Base-by-base conservation (phyloP, 2,797 vertebrate species). In the Eutrigla gurnardus region DNA sequence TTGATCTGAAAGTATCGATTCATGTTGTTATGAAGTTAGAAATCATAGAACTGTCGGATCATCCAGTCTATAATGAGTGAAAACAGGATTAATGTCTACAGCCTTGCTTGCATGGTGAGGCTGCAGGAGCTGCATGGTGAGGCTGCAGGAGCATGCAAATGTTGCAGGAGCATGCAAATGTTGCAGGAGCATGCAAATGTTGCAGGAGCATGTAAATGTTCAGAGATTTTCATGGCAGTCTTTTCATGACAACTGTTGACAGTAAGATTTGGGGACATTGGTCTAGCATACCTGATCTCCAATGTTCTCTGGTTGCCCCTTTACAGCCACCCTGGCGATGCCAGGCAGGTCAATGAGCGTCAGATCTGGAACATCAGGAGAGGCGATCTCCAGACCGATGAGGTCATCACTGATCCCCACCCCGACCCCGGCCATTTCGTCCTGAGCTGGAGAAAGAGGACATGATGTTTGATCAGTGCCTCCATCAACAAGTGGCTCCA, bases 341-440 rank as follows among this genome's bases (percentile, higher is more conserved):
- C 96, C 96, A 0, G 97, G 97, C 18, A 98, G 94, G 85, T 98
- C 97, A 15, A 97, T 97, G 45, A 98, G 93, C 0, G 97, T 98
- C 83, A 98, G 91, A 35, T 98, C 96, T 0, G 96, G 96, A 52
- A 97, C 95, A 0, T 95, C 75, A 0, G 95, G 88, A n/a, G 96
- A 97, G 13, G 43, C 71, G 18, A 99, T 83, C 84, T 97, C 95
- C 78, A 98, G 87, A 64, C 85, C 96, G 86, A 99, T 97, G 37
- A 97, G 92, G 4, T 96, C 87, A 0, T 78, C 60, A 0, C 95
- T 96, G 84, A 98, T 96, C 35, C 91, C 95, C 47, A 91, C 78
- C 2, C 89, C 93, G 0, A 43, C 13, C 6, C 94, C 94, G 0
- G 95, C 94, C 58, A 95, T 89, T 55, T 89, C 12, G 73, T 94